Percentiles rank a stretch among this genome's conserved stretches.
Conservation (phyloP, 2,888 invertebrate genomes). For the Meiosimyza platycephala region DNA sequence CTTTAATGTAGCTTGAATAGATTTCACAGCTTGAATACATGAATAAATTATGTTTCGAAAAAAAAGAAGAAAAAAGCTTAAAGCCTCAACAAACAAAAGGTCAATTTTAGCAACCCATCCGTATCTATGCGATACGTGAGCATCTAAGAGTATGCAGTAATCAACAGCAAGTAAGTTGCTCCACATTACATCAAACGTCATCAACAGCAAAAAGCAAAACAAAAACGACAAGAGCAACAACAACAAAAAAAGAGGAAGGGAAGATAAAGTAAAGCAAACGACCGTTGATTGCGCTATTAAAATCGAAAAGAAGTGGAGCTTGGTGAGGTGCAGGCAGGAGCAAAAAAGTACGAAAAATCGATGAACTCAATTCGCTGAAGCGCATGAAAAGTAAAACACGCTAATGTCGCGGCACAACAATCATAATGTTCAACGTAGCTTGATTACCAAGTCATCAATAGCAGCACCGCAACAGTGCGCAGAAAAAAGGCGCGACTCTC, state of each 20-base stretch:
- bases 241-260: neutral
- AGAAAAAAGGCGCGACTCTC: no score
- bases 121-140: no score
- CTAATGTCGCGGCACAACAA: conserved; percentile 27
- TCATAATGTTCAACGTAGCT: neutral
- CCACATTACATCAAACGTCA: conserved; percentile 3
- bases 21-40: no score
- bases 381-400: conserved; percentile 28
- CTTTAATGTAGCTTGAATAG: no score
- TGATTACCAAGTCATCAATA: no score
- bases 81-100: no score
- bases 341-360: conserved; percentile 35
- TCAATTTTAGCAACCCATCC: no score
- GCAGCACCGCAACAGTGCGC: no score
- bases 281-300: conserved; percentile 14
- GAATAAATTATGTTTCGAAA: no score
- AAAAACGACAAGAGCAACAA: neutral
- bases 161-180: neutral
- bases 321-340: neutral
- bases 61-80: no score
- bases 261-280: neutral
- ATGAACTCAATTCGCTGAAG: conserved; percentile 42
- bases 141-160: no score
- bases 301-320: neutral
- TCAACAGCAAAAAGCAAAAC: neutral